phyloP scores from a whole-genome alignment of 2,797 vertebrate species.

The Hylomyscus alleni region DNA sequence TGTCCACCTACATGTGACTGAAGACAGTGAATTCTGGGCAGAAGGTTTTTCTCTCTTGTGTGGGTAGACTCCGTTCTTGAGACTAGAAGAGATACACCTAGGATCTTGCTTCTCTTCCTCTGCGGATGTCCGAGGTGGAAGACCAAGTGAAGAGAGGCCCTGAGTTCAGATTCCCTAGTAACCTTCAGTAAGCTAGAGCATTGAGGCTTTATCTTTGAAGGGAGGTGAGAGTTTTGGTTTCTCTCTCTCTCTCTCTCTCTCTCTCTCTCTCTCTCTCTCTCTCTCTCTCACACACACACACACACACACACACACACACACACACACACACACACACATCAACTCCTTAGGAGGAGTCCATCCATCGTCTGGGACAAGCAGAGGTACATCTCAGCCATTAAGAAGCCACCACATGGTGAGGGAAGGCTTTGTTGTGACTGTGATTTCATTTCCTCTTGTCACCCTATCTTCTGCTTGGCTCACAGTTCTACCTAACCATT shows the following conservation, averaged over 20 bases:
- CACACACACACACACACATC: too few relatives aligned
- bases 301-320: too few relatives aligned
- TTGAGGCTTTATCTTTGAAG: neutral
- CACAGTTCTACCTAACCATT: neutral
- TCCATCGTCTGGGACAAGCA: neutral
- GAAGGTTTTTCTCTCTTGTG: neutral
- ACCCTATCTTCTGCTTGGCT: neutral
- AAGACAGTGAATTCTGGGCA: neutral
- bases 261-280: neutral
- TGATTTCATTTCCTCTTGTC: neutral
- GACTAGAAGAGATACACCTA: too few relatives aligned
- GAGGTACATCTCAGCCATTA: neutral
- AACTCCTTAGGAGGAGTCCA: neutral
- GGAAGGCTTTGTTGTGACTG: neutral
- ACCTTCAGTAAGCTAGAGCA: neutral
- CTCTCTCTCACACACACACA: neutral
- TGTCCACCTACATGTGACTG: fast-evolving
- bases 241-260: neutral
- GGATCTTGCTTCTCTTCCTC: neutral
- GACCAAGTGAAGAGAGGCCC: neutral
- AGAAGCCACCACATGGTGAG: fast-evolving
- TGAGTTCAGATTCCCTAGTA: neutral
- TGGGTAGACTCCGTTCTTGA: fast-evolving
- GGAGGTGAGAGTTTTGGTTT: too few relatives aligned
- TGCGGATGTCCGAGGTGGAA: fast-evolving